Percentiles rank a stretch among this genome's conserved stretches.
phyloP scores from a whole-genome alignment of 2,113 vertebrate genomes.

The Lathamus discolor region DNA sequence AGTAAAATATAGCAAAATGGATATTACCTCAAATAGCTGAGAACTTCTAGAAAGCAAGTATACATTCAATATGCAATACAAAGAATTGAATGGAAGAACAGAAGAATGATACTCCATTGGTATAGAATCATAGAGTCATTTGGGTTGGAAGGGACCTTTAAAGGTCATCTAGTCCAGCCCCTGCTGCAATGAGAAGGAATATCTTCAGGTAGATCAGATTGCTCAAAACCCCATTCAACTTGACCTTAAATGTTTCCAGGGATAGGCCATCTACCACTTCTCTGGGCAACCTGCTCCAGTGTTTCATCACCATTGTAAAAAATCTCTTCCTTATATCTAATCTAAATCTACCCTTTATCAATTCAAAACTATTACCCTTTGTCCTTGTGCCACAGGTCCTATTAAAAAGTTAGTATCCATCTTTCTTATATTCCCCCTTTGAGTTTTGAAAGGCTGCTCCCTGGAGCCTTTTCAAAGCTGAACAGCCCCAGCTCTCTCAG shows the following conservation, averaged over 20 bases:
- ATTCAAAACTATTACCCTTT: neutral
- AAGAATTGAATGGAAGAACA: neutral
- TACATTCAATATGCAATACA: neutral
- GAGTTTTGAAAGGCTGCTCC: neutral
- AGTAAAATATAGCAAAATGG: neutral
- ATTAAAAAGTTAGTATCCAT: neutral
- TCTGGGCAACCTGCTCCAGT: neutral
- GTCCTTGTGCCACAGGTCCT: neutral
- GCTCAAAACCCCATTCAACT: neutral
- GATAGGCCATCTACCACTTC: neutral
- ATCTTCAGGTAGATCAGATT: neutral
- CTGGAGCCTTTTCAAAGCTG: neutral
- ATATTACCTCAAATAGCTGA: neutral
- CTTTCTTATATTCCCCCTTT: neutral
- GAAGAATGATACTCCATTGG: neutral
- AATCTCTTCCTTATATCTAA: neutral
- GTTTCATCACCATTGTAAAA: neutral
- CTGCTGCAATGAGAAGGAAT: neutral
- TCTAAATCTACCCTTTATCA: neutral
- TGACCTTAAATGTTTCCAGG: neutral
- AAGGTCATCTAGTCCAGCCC: neutral
- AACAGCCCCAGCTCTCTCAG: neutral
- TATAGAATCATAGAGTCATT: neutral
- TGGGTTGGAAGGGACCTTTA: neutral
- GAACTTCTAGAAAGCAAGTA: neutral